Percentiles rank a stretch among this genome's conserved stretches.
These are phyloP conservation scores for Sesia bembeciformis DNA, from an alignment of 2,888 invertebrate genomes.

Conservation along the genomic window DNA sequence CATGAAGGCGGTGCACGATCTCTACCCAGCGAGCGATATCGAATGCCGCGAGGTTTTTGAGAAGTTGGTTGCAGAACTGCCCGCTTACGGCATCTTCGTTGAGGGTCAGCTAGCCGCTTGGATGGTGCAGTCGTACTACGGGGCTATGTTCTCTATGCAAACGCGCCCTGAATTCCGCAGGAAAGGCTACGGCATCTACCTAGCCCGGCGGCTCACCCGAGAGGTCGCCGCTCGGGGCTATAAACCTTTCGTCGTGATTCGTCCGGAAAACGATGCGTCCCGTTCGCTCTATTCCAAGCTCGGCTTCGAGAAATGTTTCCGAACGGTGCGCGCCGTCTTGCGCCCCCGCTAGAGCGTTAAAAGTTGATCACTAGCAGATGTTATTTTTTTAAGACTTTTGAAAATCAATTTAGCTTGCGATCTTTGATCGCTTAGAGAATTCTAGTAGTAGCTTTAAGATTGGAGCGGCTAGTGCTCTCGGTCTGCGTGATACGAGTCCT, in stretches of 20 bases:
- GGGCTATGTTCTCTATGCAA: conserved; percentile 95
- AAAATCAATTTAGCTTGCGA: conserved; percentile 70
- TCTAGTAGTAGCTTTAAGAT: conserved; percentile 70
- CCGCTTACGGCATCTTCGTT: conserved; percentile 87
- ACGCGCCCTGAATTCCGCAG: conserved; percentile 84
- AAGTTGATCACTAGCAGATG: conserved; percentile 67
- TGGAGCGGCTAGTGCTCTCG: conserved; percentile 62
- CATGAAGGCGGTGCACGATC: conserved; percentile 87
- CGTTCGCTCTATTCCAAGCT: conserved; percentile 87
- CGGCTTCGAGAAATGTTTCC: conserved; percentile 86
- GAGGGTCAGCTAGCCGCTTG: conserved; percentile 86
- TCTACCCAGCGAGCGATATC: conserved; percentile 92
- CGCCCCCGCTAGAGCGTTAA: conserved; percentile 64
- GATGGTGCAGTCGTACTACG: conserved; percentile 94
- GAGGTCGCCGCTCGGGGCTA: conserved; percentile 83
- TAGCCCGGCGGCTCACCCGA: conserved; percentile 79
- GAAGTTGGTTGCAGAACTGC: conserved; percentile 83
- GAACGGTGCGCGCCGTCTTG: conserved; percentile 86
- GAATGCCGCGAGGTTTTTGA: conserved; percentile 89
- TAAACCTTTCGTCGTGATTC: conserved; percentile 89
- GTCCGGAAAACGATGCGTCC: conserved; percentile 89
- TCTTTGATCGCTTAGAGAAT: conserved; percentile 59
- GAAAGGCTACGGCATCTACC: conserved; percentile 84
- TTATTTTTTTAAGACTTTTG: conserved; percentile 75
- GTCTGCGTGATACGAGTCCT: conserved; percentile 22